Base-by-base conservation (phyloP, 2,113 vertebrate genomes). In the Lophochroa leadbeateri region DNA sequence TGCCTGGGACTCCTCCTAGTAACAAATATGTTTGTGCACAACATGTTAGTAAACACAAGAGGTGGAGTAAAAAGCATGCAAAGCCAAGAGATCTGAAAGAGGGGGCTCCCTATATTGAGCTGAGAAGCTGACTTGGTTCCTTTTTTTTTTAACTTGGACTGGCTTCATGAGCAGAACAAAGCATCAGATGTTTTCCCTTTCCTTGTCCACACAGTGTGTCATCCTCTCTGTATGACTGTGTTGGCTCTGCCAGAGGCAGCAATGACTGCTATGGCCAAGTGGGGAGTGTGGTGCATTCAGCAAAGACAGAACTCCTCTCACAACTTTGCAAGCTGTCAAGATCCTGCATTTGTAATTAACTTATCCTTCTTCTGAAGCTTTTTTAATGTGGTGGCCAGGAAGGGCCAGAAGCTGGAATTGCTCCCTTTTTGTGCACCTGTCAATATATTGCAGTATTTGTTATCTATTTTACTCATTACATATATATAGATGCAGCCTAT, bases 21-120 rank as follows among this genome's bases (percentile, higher is more conserved):
- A 97, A 95, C 95, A 85, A 82, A 55, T 41, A 72, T 82, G 71
- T 95, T 96, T 96, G 94, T 94, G 91, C 91, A 87, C 90, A 89
- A 71, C 12, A 29, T 82, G 92, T 92, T 92, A 96, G 94, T 95
- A 97, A 96, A 96, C 90, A 91, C 0, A 1, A 41, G 90, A 93
- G 91, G 79, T 41, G 91, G 87, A 92, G 76, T 81, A 13, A 83
- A 70, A 91, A 41, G 33, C 49, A 39, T 2, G 28, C 46, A 50
- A 78, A 67, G 82, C 92, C 86, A 82, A 64, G 68, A 70, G 61
- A 67, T n/a, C 35, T 43, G 69, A 68, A 60, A 89, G 88, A 92
- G 58, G 43, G 78, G 76, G 72, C 64, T 95, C 39, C 47, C 58
- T 71, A 50, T 75, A 61, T 75, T 50, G 39, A 94, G 69, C 47